Evolutionary conservation across 2,888 invertebrate species (phyloP).

Genomic region (Belgica antarctica): DNA sequence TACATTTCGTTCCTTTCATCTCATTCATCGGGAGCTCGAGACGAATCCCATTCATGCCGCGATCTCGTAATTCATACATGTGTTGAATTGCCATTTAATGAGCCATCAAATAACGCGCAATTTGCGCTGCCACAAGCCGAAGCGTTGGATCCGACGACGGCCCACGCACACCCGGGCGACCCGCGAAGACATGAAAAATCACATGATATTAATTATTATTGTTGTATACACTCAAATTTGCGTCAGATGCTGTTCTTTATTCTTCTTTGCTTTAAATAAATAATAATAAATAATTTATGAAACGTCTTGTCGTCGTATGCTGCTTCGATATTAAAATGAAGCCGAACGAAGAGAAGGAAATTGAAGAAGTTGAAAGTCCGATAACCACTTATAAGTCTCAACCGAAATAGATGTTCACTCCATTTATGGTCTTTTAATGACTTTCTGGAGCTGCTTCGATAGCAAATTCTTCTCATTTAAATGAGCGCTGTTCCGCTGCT

Average conservation of each 20-base stretch:
- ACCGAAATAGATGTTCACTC: constrained; percentile 14
- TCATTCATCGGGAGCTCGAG: not conserved
- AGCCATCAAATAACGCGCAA: not conserved
- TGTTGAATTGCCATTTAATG: constrained; percentile 20
- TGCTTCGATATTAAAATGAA: not conserved
- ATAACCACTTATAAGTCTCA: constrained; percentile 1
- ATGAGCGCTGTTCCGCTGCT: constrained; percentile 2
- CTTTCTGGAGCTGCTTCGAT: constrained; percentile 3
- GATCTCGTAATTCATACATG: not conserved
- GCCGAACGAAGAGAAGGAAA: not conserved
- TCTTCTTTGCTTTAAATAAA: not conserved
- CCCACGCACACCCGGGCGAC: no score
- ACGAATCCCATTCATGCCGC: constrained; percentile 10
- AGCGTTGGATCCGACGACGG: not conserved
- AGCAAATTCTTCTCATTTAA: constrained; percentile 27
- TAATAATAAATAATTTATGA: constrained; percentile 19
- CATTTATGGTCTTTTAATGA: not conserved
- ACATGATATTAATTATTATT: constrained; percentile 36
- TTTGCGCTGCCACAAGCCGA: not conserved
- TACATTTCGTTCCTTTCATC: not conserved
- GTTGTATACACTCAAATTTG: constrained; percentile 25
- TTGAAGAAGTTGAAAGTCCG: constrained; percentile 13
- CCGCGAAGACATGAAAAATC: constrained; percentile 39
- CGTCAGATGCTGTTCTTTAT: not conserved
- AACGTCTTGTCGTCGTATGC: not conserved